These are phyloP conservation scores for Xenopus laevis DNA, from an alignment of 2,113 vertebrate genomes.

Conservation along the genomic window DNA sequence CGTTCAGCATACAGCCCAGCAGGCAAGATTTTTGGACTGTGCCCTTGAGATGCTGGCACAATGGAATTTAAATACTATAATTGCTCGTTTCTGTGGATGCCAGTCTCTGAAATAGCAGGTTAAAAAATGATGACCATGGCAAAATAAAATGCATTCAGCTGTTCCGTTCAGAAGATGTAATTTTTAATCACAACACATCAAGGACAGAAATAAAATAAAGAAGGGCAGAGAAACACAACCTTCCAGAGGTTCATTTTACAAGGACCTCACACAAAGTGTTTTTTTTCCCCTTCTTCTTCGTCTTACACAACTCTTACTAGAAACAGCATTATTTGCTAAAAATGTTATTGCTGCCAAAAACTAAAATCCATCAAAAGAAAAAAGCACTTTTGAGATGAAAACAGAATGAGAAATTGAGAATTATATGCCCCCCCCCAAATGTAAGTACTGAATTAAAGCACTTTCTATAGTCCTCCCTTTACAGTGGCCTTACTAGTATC, in stretches of 20 bases:
- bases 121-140: conserved; percentile 59
- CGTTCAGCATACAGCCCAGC: conserved; percentile 63
- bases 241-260: conserved; percentile 84
- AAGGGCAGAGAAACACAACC: conserved; percentile 68
- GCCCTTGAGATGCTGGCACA: conserved; percentile 65
- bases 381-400: conserved; percentile 73
- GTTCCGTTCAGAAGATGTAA: conserved; percentile 66
- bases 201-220: conserved; percentile 58
- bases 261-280: conserved; percentile 97
- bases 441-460: too few species aligned
- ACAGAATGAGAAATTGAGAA: conserved; percentile 54
- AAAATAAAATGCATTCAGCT: conserved; percentile 67
- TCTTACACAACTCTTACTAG: conserved; percentile 87
- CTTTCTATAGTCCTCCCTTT: too few species aligned
- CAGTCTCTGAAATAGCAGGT: conserved; percentile 77
- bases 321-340: conserved; percentile 98
- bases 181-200: conserved; percentile 50
- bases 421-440: background rate
- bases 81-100: conserved; percentile 63
- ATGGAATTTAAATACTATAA: conserved; percentile 70
- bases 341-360: conserved; percentile 87
- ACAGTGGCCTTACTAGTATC: too few species aligned
- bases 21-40: conserved; percentile 66
- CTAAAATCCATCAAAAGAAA: conserved; percentile 91
- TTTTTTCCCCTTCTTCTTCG: conserved; percentile 50